A percentile compares a stretch with the other conserved stretches of the same genome.
phyloP scores from a whole-genome alignment of 2,113 vertebrate genomes.

The Indri indri region DNA sequence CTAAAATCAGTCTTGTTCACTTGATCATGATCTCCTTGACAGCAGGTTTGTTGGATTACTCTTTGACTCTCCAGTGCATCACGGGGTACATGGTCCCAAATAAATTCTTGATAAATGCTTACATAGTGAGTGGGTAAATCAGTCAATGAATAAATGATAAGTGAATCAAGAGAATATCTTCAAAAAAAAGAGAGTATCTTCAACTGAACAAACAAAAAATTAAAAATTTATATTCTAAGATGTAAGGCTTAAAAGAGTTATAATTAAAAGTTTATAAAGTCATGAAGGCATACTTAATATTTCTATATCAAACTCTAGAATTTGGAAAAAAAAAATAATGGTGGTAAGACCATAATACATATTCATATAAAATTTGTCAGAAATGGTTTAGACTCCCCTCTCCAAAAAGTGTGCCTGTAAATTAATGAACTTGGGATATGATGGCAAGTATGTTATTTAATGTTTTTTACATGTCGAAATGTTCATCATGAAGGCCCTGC shows the following conservation, averaged over 20 bases:
- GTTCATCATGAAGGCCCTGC: fast-evolving
- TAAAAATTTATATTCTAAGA: not conserved
- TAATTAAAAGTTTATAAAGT: not conserved
- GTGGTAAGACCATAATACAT: not conserved
- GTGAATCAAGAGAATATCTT: no score
- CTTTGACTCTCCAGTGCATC: not conserved
- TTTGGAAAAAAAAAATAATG: not conserved
- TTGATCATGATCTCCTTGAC: not conserved
- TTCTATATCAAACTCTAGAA: not conserved
- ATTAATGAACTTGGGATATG: not conserved
- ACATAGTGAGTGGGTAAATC: not conserved
- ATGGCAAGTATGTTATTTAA: not conserved
- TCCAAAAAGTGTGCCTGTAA: not conserved
- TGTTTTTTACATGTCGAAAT: no score
- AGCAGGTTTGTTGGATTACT: not conserved
- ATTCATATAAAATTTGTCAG: not conserved
- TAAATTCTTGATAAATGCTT: not conserved
- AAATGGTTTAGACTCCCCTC: not conserved
- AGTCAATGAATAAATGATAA: not conserved
- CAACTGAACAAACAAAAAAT: not conserved
- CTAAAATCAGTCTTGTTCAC: not conserved
- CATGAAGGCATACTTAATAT: not conserved
- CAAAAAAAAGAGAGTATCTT: not conserved
- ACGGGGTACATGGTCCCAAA: not conserved
- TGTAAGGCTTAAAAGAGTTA: not conserved